These are phyloP conservation scores for Pangasianodon hypophthalmus DNA, from an alignment of 2,113 vertebrate genomes.

Conservation along the genomic window DNA sequence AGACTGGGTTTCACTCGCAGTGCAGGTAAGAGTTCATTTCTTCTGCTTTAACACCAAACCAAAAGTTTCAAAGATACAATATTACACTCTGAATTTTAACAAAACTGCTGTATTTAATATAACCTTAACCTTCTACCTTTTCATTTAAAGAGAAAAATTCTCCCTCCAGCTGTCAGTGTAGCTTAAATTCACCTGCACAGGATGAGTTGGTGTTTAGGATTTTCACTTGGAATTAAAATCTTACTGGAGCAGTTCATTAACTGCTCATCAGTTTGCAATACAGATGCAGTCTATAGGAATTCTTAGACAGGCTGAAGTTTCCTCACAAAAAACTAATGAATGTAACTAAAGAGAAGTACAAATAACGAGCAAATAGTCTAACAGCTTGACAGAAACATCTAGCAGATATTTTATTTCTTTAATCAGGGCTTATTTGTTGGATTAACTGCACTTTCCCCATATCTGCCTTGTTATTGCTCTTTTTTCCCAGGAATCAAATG, in stretches of 20 bases:
- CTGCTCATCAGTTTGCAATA: neutral
- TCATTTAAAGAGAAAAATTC: neutral
- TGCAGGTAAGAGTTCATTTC: slow-evolving; percentile 5
- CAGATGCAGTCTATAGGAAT: neutral
- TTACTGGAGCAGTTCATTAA: neutral
- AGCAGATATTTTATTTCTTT: neutral
- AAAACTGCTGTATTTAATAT: too few relatives aligned
- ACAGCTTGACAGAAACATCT: neutral
- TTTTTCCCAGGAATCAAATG: neutral
- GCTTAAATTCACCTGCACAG: slow-evolving; percentile 7
- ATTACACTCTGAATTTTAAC: neutral
- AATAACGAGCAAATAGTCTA: neutral
- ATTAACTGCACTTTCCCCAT: neutral
- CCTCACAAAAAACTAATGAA: neutral
- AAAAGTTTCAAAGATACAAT: neutral
- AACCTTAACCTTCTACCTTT: neutral
- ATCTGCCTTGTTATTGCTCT: neutral
- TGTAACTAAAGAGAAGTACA: neutral
- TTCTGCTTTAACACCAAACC: neutral
- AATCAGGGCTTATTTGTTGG: neutral
- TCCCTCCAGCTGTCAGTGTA: neutral
- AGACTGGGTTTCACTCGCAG: neutral
- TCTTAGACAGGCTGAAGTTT: neutral
- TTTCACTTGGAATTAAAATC: neutral
- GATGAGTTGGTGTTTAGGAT: too few relatives aligned